Evolutionary conservation across 2,888 invertebrate genomes (phyloP), one percentile per base, ranked within the genome.

Genomic region (Quadroppia sp.): DNA sequence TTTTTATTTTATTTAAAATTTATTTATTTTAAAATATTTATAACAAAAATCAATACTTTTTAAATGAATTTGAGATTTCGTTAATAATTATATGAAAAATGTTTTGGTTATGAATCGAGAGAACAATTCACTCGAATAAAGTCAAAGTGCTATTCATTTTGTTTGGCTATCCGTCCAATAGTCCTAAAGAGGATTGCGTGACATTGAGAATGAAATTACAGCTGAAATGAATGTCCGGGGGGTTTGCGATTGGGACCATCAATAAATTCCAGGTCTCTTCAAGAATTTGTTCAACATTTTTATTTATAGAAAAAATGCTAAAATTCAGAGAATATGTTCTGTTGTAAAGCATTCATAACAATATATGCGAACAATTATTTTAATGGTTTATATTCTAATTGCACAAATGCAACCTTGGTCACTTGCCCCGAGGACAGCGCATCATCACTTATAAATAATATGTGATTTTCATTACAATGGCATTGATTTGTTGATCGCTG

Each of bases 401-500:
- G 45, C 45, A 11, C 15, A 45, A 15, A 2, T 45, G 15, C 15
- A 15, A 45, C 45, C 45, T 45, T 45, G 45, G 4, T 9, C 36
- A 36, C 9, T 7, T 36, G 6, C 36, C 45, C 45, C 17, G 15
- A 36, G 36, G 45, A 7, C 45, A 45, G 15, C 17, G 15, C 45
- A 45, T 45, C 45, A 45, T 45, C 45, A 17, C 45, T 45, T 45
- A 45, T 45, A 45, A n/a, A n/a, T n/a, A n/a, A n/a, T n/a, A n/a
- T n/a, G n/a, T n/a, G n/a, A n/a, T n/a, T n/a, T n/a, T n/a, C n/a
- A n/a, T n/a, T n/a, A n/a, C n/a, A n/a, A n/a, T n/a, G n/a, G n/a
- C n/a, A n/a, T n/a, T n/a, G n/a, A n/a, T n/a, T n/a, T n/a, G n/a
- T n/a, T n/a, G n/a, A n/a, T n/a, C n/a, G n/a, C n/a, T n/a, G n/a